Conservation (phyloP, 1,140 invertebrate species). For the Temnothorax nylanderi region DNA sequence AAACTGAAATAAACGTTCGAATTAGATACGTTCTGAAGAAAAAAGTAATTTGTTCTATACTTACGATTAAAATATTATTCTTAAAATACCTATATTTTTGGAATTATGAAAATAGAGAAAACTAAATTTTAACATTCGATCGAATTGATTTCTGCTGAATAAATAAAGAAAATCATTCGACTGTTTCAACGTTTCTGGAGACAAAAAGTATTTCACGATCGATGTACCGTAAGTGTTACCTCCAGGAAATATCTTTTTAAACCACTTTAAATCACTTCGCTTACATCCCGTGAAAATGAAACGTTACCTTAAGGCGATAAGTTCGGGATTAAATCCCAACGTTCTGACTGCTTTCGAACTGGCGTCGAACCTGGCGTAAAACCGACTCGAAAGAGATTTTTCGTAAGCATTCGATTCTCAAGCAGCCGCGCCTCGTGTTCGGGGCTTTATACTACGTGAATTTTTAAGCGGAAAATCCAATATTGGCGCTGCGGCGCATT, state of each 20-base stretch:
- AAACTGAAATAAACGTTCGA: background rate
- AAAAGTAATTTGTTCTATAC: background rate
- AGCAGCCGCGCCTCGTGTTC: conserved; percentile 8
- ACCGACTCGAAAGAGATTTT: conserved; percentile 32
- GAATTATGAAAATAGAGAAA: background rate
- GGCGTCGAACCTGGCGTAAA: conserved; percentile 20
- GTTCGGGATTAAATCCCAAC: conserved; percentile 39
- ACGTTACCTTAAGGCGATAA: conserved; percentile 38
- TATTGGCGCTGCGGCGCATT: conserved; percentile 54
- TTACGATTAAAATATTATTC: background rate
- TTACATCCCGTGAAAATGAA: conserved; percentile 37
- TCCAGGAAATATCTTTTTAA: conserved; percentile 15
- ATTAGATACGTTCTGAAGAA: background rate
- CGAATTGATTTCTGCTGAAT: background rate
- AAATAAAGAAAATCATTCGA: conserved; percentile 1
- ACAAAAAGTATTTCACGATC: background rate
- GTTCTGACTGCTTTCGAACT: background rate
- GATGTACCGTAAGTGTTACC: conserved; percentile 8
- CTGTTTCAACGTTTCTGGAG: conserved; percentile 2
- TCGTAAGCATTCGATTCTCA: conserved; percentile 29
- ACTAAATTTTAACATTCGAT: background rate
- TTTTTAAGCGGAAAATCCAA: conserved; percentile 68
- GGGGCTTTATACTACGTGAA: conserved; percentile 32
- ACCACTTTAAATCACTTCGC: conserved; percentile 39
- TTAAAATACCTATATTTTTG: background rate